Evolutionary conservation across 2,113 vertebrate genomes (phyloP).

Genomic region (Planiliza haematocheilus): DNA sequence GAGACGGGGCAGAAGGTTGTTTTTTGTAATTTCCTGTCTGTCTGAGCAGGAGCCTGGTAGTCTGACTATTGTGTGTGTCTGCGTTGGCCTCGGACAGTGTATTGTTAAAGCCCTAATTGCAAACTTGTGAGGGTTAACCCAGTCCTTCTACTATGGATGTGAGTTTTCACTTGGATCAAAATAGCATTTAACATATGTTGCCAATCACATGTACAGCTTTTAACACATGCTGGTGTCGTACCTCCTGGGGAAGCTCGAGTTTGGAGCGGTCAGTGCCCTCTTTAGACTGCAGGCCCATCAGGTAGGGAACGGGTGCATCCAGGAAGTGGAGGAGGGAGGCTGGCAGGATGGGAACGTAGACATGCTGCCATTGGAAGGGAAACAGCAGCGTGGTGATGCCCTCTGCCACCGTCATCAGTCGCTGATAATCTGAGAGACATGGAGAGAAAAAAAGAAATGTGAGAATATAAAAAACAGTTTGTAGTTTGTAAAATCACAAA

Average conservation of each 20-base stretch:
- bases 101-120: neutral
- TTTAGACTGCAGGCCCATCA: slow-evolving; percentile 95
- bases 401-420: slow-evolving; percentile 92
- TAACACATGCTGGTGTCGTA: slow-evolving; percentile 41
- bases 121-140: neutral
- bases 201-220: too few species aligned
- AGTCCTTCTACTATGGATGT: too few species aligned
- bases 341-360: slow-evolving; percentile 94
- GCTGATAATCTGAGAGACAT: slow-evolving; percentile 89
- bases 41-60: slow-evolving; percentile 15
- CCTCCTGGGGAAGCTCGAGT: slow-evolving; percentile 96
- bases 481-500: too few species aligned
- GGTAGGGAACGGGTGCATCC: slow-evolving; percentile 93
- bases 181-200: too few species aligned
- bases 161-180: too few species aligned
- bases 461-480: neutral
- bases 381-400: slow-evolving; percentile 92
- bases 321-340: slow-evolving; percentile 95
- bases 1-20: neutral
- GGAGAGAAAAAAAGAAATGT: neutral
- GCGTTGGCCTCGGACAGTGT: slow-evolving; percentile 16
- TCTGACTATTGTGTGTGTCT: neutral
- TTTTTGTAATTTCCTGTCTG: slow-evolving; percentile 19
- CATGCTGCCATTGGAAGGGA: slow-evolving; percentile 96
- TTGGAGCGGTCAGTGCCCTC: slow-evolving; percentile 92